Percentiles rank a stretch among this genome's conserved stretches.
phyloP scores from a whole-genome alignment of 1,140 invertebrate species.

The Drosophila ercepeae region DNA sequence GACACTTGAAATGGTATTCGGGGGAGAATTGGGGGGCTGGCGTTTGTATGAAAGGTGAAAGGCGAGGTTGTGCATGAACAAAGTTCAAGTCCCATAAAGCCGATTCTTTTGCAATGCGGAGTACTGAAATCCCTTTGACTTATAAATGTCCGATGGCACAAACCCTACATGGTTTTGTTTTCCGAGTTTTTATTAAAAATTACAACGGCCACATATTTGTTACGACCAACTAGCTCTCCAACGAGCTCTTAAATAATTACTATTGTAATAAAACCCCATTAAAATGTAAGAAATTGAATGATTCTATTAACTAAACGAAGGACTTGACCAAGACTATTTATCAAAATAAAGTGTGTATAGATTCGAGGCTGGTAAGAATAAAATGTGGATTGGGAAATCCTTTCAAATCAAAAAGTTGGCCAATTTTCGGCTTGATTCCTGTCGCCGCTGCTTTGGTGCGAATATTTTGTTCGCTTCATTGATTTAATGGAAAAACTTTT shows the following conservation, averaged over 20 bases:
- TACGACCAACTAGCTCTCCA: background rate
- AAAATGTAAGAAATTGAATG: slow-evolving; percentile 6
- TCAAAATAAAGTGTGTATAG: background rate
- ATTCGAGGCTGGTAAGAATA: background rate
- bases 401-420: slow-evolving; percentile 48
- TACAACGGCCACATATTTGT: background rate
- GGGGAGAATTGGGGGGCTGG: background rate
- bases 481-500: slow-evolving; percentile 81
- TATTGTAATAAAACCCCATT: background rate
- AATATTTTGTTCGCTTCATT: slow-evolving; percentile 78
- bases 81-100: slow-evolving; percentile 31
- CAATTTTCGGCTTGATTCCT: slow-evolving; percentile 56
- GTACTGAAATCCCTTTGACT: slow-evolving; percentile 18
- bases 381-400: slow-evolving; percentile 7
- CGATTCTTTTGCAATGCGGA: slow-evolving; percentile 28
- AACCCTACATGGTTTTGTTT: background rate
- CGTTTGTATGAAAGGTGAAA: background rate
- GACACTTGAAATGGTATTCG: slow-evolving; percentile 42
- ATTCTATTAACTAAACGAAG: slow-evolving; percentile 18
- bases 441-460: slow-evolving; percentile 55
- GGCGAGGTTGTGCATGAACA: slow-evolving; percentile 17
- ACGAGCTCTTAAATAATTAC: background rate
- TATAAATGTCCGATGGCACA: background rate
- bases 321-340: slow-evolving; percentile 9
- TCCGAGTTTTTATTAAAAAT: background rate